Base-by-base conservation (phyloP, 2,113 vertebrate species). In the Strigops habroptila region DNA sequence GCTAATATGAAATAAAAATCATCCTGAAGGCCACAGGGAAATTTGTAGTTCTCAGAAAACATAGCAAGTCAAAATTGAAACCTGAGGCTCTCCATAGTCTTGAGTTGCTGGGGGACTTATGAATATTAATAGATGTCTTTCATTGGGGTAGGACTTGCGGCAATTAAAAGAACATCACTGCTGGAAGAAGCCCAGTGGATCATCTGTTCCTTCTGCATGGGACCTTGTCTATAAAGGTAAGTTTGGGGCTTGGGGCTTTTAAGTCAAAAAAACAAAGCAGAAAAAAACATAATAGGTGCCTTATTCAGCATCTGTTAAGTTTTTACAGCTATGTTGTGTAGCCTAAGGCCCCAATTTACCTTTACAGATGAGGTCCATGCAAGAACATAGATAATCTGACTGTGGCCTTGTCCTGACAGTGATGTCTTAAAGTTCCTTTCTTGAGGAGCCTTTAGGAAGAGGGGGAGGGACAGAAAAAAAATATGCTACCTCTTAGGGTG, bases 301-400 rank as follows among this genome's bases (percentile, higher is more conserved):
- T 86, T 78, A 52, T 93, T 97, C 95, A 95, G 96, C 96, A 97
- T 96, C 96, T 97, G 95, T 97, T 97, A 96, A 96, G 96, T 97
- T 97, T 96, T 96, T 96, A 78, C 93, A 88, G 95, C 95, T 97
- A 64, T 95, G 52, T 95, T 96, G 49, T 90, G 24, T 95, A 94
- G 92, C 92, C 96, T 94, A 88, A 96, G 96, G 92, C 96, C 96
- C 95, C 96, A 96, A 96, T 95, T 94, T 96, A 92, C 95, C 95
- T 97, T 97, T 96, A 96, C 90, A 97, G 96, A 97, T 97, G 80
- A 97, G 96, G 95, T 97, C 95, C 95, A 96, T 97, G 96, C 96
- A 96, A 93, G 86, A 95, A 96, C 88, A 23, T 95, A 96, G 92
- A 88, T 88, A 84, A 91, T 94, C 64, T 88, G 86, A 62, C 85